Conservation (phyloP, 2,797 vertebrate species). For the Microctenopoma steveboyesi region DNA sequence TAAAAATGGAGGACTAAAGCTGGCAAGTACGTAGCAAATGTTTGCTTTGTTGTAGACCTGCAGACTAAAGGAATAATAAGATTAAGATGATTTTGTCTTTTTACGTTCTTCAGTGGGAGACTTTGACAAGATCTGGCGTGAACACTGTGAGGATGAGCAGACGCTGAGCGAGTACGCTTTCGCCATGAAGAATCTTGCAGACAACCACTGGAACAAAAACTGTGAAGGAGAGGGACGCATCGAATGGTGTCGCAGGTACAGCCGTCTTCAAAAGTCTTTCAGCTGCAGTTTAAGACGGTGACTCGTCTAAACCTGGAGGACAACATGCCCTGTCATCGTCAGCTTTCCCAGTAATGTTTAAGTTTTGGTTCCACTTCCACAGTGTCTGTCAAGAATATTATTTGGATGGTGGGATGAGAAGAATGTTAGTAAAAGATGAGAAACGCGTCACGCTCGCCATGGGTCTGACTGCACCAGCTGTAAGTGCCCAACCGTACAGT, state of each 20-base stretch:
- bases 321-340: neutral
- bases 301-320: neutral
- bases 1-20: constrained; percentile 25
- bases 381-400: constrained; percentile 98
- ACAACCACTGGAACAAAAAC: constrained; percentile 96
- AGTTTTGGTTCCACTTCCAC: constrained; percentile 38
- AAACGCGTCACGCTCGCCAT: constrained; percentile 86
- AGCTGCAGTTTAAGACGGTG: neutral
- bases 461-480: constrained; percentile 78
- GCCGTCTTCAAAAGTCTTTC: neutral
- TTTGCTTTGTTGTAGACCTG: constrained; percentile 6
- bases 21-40: constrained; percentile 59
- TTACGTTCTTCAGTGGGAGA: constrained; percentile 89
- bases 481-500: constrained; percentile 68
- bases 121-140: constrained; percentile 98
- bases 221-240: constrained; percentile 97
- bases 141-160: constrained; percentile 97
- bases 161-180: constrained; percentile 96
- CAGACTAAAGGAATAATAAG: neutral
- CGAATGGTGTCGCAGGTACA: constrained; percentile 98
- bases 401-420: constrained; percentile 94
- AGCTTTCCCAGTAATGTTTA: neutral
- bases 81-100: neutral
- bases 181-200: constrained; percentile 98
- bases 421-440: constrained; percentile 95